A percentile compares a stretch with the other conserved stretches of the same genome.
Evolutionary conservation across 2,888 invertebrate genomes (phyloP).

Genomic region (Nysson spinosus): DNA sequence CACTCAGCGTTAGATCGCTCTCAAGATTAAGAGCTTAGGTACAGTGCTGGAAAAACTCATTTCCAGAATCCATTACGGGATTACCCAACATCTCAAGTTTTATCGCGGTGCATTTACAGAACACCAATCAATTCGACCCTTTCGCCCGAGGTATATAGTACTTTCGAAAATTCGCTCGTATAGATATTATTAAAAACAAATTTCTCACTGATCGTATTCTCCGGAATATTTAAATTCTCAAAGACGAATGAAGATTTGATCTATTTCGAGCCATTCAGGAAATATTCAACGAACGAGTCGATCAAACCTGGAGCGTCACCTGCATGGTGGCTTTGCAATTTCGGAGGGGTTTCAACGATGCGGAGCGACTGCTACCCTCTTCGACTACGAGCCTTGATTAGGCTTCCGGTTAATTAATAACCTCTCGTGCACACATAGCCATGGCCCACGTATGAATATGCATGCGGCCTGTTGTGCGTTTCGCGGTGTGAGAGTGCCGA

Average conservation of each 20-base stretch:
- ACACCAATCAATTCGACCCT: no score
- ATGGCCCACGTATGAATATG: slow-evolving; percentile 73
- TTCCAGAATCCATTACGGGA: no score
- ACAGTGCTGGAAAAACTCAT: no score
- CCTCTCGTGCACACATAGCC: slow-evolving; percentile 76
- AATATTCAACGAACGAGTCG: slow-evolving; percentile 10
- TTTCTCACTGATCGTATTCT: no score
- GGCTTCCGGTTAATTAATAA: slow-evolving; percentile 81
- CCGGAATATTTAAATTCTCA: no score
- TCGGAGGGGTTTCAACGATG: slow-evolving; percentile 65
- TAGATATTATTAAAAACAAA: no score
- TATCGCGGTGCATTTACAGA: no score
- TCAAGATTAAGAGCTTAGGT: no score
- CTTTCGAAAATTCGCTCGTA: no score
- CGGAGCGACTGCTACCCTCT: slow-evolving; percentile 66
- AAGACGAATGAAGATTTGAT: slow-evolving; percentile 17
- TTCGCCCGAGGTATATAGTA: no score
- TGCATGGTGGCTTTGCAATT: slow-evolving; percentile 60
- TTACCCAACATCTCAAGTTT: no score
- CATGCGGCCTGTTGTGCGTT: slow-evolving; percentile 73
- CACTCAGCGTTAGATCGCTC: no score
- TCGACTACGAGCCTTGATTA: slow-evolving; percentile 78
- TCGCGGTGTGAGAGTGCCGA: slow-evolving; percentile 67
- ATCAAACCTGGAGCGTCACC: slow-evolving; percentile 51
- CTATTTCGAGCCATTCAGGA: slow-evolving; percentile 19